Evolutionary conservation across 2,888 invertebrate genomes (phyloP).

Genomic region (Cosmopolites sordidus): DNA sequence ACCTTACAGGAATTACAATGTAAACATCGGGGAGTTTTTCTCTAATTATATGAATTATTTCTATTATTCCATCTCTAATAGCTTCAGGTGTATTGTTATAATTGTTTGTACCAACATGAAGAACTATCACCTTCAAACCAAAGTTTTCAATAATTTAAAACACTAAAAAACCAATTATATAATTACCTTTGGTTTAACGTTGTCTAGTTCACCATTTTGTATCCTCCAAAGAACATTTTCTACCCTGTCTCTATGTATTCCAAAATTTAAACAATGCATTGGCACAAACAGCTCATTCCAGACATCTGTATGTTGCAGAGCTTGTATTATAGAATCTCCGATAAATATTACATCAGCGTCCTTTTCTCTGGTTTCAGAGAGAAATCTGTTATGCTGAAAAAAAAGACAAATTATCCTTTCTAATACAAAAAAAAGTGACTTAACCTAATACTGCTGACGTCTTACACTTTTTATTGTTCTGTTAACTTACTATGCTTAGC

Average conservation of each 20-base stretch:
- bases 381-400: conserved; percentile 77
- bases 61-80: conserved; percentile 74
- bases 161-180: not conserved
- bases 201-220: conserved; percentile 83
- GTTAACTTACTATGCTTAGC: conserved; percentile 65
- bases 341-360: conserved; percentile 91
- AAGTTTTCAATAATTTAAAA: conserved; percentile 4
- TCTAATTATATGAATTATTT: conserved; percentile 69
- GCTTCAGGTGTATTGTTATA: conserved; percentile 74
- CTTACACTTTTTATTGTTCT: not conserved
- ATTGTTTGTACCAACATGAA: conserved; percentile 88
- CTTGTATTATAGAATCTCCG: conserved; percentile 83
- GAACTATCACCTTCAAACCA: conserved; percentile 67
- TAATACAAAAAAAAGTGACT: conserved; percentile 9
- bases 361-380: conserved; percentile 79
- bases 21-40: conserved; percentile 76
- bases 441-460: not conserved
- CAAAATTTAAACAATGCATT: conserved; percentile 86
- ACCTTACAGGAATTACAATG: conserved; percentile 78
- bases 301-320: conserved; percentile 76
- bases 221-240: conserved; percentile 89
- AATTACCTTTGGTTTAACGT: conserved; percentile 78
- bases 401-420: conserved; percentile 25
- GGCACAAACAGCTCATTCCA: conserved; percentile 91
- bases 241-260: conserved; percentile 82